phyloP scores from a whole-genome alignment of 1,140 invertebrate genomes.

The Zelostemma sp. region DNA sequence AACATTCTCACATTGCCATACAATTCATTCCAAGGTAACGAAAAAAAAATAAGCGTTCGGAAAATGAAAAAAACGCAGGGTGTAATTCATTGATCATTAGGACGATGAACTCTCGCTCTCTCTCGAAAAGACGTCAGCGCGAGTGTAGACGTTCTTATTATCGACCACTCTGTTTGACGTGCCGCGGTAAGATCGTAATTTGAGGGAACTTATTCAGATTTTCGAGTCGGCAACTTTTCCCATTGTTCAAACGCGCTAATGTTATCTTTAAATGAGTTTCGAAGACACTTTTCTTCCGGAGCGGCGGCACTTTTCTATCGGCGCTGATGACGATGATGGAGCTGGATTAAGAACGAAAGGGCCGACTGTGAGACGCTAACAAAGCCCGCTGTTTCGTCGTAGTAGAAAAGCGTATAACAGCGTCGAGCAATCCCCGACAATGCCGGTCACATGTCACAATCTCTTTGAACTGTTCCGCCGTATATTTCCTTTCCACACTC shows the following conservation, averaged over 20 bases:
- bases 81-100: neutral
- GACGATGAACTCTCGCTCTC: neutral
- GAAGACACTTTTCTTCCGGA: conserved; percentile 3
- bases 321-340: conserved; percentile 2
- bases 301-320: neutral
- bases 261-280: conserved; percentile 9
- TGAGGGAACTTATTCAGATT: neutral
- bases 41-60: neutral
- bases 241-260: neutral
- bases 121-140: neutral
- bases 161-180: neutral
- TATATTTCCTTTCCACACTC: conserved; percentile 36
- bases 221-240: conserved; percentile 3
- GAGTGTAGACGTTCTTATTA: too few species aligned
- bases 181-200: conserved; percentile 1
- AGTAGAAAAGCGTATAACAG: conserved; percentile 55
- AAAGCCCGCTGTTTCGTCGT: conserved; percentile 47
- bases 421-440: conserved; percentile 38
- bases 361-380: conserved; percentile 25
- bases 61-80: neutral
- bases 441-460: conserved; percentile 57
- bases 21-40: neutral
- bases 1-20: neutral
- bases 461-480: conserved; percentile 52
- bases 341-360: conserved; percentile 17